Percentiles rank a stretch among this genome's conserved stretches.
These are phyloP conservation scores for Matsumurasca onukii DNA, from an alignment of 1,140 invertebrate species.

Conservation along the genomic window DNA sequence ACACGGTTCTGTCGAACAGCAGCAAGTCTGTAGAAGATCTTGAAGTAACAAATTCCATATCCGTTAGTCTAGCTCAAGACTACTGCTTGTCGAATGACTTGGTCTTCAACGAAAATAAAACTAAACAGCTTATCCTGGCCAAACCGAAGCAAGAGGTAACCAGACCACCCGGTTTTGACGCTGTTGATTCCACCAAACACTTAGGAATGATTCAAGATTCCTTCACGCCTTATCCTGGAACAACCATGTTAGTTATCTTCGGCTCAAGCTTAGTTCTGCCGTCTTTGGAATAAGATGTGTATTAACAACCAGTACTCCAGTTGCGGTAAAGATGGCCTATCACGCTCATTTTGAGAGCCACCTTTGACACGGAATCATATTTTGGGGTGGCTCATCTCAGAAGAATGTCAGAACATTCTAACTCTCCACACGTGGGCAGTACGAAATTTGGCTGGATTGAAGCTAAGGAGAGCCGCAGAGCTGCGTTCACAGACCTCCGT, in stretches of 20 bases:
- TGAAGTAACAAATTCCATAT: constrained; percentile 16
- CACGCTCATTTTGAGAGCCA: background rate
- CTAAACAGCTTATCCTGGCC: constrained; percentile 27
- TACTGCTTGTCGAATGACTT: background rate
- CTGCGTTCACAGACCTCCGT: too few relatives aligned
- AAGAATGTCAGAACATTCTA: background rate
- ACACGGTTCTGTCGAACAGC: background rate
- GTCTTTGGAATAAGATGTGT: background rate
- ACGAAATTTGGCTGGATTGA: background rate
- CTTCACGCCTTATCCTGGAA: background rate
- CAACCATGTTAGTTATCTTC: background rate
- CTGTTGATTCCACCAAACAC: background rate
- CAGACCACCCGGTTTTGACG: background rate
- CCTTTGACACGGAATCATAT: background rate
- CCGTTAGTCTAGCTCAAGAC: background rate
- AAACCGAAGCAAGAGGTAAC: background rate
- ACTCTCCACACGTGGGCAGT: background rate
- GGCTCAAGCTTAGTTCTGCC: background rate
- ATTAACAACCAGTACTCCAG: background rate
- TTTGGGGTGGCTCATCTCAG: background rate
- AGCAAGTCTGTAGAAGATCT: background rate
- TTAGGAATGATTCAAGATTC: background rate
- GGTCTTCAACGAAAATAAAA: constrained; percentile 12
- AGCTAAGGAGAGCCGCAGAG: background rate
- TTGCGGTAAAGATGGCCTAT: background rate